These are phyloP conservation scores for Nothura maculosa DNA, from an alignment of 2,797 vertebrate species.

Conservation along the genomic window DNA sequence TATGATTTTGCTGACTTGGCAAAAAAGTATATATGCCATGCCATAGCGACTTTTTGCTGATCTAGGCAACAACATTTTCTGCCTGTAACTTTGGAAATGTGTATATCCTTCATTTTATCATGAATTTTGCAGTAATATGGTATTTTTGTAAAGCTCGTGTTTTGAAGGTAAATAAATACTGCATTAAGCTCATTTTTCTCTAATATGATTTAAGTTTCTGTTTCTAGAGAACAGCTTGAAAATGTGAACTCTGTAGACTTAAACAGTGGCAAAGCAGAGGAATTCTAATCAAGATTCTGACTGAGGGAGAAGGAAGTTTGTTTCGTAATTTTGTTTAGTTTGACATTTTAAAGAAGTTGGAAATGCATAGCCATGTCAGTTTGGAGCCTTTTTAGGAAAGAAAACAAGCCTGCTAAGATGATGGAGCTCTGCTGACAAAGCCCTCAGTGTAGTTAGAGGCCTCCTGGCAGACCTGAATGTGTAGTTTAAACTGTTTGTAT, in stretches of 20 bases:
- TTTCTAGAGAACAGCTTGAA: background rate
- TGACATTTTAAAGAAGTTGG: background rate
- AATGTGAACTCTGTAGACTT: background rate
- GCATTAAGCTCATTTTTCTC: background rate
- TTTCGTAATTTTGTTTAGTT: background rate
- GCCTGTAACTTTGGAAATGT: background rate
- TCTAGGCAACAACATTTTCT: background rate
- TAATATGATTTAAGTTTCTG: background rate
- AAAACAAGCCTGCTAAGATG: background rate
- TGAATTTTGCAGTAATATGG: background rate
- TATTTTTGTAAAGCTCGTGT: background rate
- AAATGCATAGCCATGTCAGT: background rate
- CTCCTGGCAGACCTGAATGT: background rate
- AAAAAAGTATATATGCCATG: background rate
- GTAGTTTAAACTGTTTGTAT: background rate
- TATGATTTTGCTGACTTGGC: background rate
- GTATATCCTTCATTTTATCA: background rate
- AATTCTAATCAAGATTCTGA: background rate
- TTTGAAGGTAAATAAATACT: background rate
- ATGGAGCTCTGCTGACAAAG: background rate
- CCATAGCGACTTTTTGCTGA: background rate
- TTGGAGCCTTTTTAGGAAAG: background rate
- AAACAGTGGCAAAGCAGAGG: background rate
- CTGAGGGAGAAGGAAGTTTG: background rate
- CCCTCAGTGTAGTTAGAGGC: background rate